phyloP scores from a whole-genome alignment of 2,797 vertebrate species.

The Pseudochirops corinnae region DNA sequence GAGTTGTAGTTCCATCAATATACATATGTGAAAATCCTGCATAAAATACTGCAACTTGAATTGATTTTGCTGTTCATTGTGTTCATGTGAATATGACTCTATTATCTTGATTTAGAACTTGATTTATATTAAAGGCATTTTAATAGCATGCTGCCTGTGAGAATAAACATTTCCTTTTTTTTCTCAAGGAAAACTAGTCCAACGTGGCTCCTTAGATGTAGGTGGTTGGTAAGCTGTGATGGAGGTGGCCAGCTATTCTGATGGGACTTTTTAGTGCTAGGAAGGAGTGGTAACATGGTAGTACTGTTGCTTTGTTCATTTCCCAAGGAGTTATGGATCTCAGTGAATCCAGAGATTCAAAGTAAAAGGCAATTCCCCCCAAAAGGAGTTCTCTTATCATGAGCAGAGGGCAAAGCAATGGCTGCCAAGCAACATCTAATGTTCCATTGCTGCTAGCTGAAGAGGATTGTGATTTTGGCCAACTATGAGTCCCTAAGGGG shows the following conservation, averaged over 20 bases:
- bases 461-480: slow-evolving; percentile 32
- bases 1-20: slow-evolving; percentile 45
- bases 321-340: not conserved
- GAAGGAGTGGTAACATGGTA: not conserved
- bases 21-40: slow-evolving; percentile 56
- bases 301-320: not conserved
- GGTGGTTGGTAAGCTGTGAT: slow-evolving; percentile 6
- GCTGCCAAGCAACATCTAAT: not conserved
- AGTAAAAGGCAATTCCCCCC: not conserved
- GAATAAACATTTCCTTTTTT: not conserved
- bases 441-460: not conserved
- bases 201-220: not conserved
- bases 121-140: slow-evolving; percentile 58
- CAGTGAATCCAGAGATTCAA: not conserved
- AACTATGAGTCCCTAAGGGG: slow-evolving; percentile 20
- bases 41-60: slow-evolving; percentile 48
- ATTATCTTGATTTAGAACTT: slow-evolving; percentile 44
- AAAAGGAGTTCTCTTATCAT: slow-evolving; percentile 16
- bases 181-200: not conserved
- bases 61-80: slow-evolving; percentile 63
- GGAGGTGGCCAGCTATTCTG: not conserved
- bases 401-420: slow-evolving; percentile 49
- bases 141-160: not conserved
- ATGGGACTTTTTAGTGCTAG: slow-evolving; percentile 2
- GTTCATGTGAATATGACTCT: slow-evolving; percentile 45